Base-by-base conservation (phyloP, 2,113 vertebrate species). In the Tympanuchus pallidicinctus region DNA sequence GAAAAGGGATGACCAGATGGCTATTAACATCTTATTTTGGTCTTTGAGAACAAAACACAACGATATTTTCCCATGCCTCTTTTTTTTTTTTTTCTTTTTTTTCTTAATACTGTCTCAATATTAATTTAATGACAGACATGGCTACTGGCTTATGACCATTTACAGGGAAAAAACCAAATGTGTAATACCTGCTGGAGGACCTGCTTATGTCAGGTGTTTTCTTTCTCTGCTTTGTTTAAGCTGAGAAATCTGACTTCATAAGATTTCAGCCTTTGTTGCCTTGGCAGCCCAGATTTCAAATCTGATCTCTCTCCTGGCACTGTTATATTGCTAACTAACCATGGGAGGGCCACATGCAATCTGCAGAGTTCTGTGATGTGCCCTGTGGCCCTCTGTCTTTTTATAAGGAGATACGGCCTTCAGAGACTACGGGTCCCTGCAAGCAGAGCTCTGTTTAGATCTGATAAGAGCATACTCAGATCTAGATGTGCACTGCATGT, bases 391-490 rank as follows among this genome's bases (percentile, higher is more conserved):
- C 34, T 90, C 71, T 77, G 59, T 43, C 67, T 79, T 70, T 83
- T 57, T 69, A 36, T 69, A 52, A 24, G 66, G 69, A 93, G 82
- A 78, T 88, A 83, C 0, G 20, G 47, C 57, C 79, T 81, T 86
- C 38, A 8, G 84, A 94, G 87, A 90, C 89, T 94, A 90, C 69
- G 8, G 89, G 93, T 95, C 76, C 91, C 91, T 88, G 90, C 95
- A 95, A 90, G 91, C 90, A 91, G 82, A 56, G 79, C 82, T 90
- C 60, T 52, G 10, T 81, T 91, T 63, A 57, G 47, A 95, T 97
- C 94, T 97, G 94, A 95, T 95, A 92, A 95, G 76, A 77, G 77
- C 54, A 43, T 3, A 7, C 81, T 94, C 56, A 74, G n/a, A 86
- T 92, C 52, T 91, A 75, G 79, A 65, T 76, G 70, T 72, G 80